Evolutionary conservation across 2,113 vertebrate genomes (phyloP).

Genomic region (Chlamydotis undulata): DNA sequence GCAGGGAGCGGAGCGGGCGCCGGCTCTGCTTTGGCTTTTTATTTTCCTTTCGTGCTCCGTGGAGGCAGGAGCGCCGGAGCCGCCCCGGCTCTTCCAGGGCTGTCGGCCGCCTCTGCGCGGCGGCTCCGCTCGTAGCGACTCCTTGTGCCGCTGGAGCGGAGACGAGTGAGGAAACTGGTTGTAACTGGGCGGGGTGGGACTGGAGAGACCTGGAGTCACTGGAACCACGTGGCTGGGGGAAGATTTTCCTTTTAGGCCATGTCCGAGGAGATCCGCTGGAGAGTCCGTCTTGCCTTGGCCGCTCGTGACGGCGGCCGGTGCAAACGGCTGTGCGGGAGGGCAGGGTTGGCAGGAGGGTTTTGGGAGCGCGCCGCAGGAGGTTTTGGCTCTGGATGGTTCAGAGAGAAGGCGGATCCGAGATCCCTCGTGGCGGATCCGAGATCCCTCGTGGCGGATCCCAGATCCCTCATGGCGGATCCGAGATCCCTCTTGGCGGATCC

Average conservation of each 20-base stretch:
- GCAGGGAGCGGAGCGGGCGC: fast-evolving
- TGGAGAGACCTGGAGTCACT: neutral
- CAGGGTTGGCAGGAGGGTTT: neutral
- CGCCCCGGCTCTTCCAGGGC: neutral
- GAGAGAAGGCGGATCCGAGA: neutral
- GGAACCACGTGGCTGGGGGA: neutral
- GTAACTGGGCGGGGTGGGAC: neutral
- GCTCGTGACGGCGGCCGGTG: neutral
- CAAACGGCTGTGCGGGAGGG: neutral
- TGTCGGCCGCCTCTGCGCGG: fast-evolving
- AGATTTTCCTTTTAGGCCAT: neutral
- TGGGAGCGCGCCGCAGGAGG: neutral
- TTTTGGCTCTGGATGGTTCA: neutral
- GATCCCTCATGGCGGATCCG: neutral
- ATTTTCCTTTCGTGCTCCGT: fast-evolving
- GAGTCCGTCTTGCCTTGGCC: neutral
- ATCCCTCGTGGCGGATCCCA: no score
- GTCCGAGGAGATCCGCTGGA: neutral
- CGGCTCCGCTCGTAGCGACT: neutral
- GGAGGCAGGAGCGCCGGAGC: neutral
- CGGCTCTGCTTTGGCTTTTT: neutral
- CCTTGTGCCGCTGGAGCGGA: neutral
- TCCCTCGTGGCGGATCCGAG: neutral
- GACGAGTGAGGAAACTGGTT: neutral
- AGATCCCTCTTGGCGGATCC: neutral